Evolutionary conservation across 2,797 vertebrate species (phyloP).

Genomic region (Pachyuromys duprasi): DNA sequence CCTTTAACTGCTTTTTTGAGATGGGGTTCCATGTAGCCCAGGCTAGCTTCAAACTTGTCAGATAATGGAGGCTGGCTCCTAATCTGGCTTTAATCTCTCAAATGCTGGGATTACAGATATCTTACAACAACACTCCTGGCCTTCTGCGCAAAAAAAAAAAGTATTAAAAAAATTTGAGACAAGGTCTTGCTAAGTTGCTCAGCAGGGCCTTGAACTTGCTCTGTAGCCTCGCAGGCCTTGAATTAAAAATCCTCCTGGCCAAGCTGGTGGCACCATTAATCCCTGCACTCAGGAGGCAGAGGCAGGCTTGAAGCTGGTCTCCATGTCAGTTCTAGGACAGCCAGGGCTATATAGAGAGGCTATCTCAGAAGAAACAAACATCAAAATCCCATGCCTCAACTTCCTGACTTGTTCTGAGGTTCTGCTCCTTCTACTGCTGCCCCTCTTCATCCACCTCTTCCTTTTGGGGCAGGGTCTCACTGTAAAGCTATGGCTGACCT

Average conservation of each 20-base stretch:
- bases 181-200: neutral
- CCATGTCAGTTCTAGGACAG: neutral
- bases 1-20: neutral
- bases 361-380: neutral
- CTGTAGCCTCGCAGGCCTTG: neutral
- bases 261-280: neutral
- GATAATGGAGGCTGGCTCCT: neutral
- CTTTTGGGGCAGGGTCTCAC: neutral
- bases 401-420: neutral
- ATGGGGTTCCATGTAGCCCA: neutral
- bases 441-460: too few species aligned
- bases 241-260: neutral
- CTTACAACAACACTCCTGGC: neutral
- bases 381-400: neutral
- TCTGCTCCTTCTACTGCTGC: neutral
- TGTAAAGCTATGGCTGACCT: neutral
- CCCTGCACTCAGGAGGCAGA: neutral
- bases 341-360: neutral
- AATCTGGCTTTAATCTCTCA: neutral
- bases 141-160: neutral
- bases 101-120: neutral
- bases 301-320: neutral
- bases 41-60: neutral
- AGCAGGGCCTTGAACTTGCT: neutral
- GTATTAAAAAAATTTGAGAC: neutral